Evolutionary conservation across 2,797 vertebrate genomes (phyloP).

Genomic region (Lepus townsendii): DNA sequence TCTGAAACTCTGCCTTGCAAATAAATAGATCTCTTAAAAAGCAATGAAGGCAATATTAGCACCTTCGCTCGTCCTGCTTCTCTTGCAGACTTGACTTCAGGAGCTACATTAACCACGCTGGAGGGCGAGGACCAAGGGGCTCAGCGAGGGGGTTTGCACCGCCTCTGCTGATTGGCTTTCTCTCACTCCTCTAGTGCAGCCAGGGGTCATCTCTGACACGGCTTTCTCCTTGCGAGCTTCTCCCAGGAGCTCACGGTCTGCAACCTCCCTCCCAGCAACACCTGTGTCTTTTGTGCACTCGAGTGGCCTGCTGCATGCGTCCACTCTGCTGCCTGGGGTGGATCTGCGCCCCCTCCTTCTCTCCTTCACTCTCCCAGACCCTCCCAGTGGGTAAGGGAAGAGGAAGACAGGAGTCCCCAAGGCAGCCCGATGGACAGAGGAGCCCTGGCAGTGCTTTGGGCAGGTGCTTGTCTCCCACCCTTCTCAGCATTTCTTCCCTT

Average conservation of each 20-base stretch:
- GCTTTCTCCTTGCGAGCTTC: background rate
- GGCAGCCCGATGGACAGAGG: background rate
- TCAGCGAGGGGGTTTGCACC: background rate
- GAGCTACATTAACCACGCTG: background rate
- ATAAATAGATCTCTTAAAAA: no score
- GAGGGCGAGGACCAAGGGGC: background rate
- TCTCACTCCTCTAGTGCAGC: background rate
- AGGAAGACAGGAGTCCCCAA: background rate
- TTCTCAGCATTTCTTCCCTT: background rate
- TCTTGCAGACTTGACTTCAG: background rate
- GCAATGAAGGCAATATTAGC: background rate
- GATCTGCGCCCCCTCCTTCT: background rate
- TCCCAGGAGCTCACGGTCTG: background rate
- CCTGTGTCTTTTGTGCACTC: background rate
- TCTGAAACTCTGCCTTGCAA: no score
- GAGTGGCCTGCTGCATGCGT: background rate
- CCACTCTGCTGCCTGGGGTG: background rate
- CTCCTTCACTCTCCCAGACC: rapidly evolving
- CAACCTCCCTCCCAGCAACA: background rate
- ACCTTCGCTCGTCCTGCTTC: constrained; percentile 35
- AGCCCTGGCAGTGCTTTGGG: no score
- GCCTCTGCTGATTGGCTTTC: background rate
- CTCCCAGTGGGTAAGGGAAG: background rate
- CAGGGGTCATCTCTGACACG: background rate
- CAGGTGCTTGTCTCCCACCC: background rate